Conservation (phyloP, 2,113 vertebrate species). For the Vireo altiloquus region DNA sequence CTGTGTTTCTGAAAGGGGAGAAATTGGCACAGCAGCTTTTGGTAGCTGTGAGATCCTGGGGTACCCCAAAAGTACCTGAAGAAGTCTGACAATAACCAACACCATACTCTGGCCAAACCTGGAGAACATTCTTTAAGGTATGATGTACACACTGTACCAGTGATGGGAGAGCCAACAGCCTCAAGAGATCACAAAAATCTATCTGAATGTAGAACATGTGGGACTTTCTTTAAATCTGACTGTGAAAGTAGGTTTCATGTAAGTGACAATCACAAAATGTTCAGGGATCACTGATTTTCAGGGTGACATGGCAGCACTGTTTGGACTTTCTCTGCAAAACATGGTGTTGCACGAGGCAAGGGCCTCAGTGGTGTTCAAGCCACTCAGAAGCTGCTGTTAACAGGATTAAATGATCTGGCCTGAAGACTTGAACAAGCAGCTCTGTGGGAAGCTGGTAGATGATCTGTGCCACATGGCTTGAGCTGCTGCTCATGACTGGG, state of each 20-base stretch:
- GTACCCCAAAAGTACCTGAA: not conserved
- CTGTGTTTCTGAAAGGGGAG: not conserved
- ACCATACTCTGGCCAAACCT: not conserved
- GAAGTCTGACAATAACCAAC: not conserved
- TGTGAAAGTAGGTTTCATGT: not conserved
- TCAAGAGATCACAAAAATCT: not conserved
- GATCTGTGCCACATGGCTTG: not conserved
- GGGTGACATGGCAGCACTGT: not conserved
- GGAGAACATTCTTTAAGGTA: not conserved
- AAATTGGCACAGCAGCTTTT: not conserved
- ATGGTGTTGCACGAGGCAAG: not conserved
- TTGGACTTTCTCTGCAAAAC: not conserved
- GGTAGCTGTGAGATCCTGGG: not conserved
- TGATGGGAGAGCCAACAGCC: not conserved
- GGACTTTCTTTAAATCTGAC: not conserved
- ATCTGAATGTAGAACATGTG: not conserved
- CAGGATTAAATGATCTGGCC: not conserved
- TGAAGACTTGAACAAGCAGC: not conserved
- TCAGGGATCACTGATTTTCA: not conserved
- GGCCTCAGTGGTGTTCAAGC: not conserved
- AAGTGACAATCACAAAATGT: not conserved
- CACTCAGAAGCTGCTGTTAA: not conserved
- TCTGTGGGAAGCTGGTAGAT: not conserved
- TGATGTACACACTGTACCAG: not conserved
- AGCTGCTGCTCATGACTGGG: conserved; percentile 8